Conservation (phyloP, 1,140 invertebrate species). For the Branchinecta lynchi region DNA sequence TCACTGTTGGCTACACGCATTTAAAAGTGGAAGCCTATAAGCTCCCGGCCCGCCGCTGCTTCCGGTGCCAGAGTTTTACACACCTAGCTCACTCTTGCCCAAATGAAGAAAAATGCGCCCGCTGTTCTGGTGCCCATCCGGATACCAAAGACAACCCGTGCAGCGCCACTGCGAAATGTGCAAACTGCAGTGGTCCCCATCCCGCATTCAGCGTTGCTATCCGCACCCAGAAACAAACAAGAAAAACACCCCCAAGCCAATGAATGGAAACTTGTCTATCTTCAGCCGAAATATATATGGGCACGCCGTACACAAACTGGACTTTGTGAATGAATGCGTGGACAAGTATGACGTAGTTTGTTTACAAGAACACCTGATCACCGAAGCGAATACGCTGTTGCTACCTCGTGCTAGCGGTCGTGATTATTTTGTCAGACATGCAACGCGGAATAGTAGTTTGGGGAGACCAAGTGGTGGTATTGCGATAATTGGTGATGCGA, state of each 20-base stretch:
- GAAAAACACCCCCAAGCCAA: too few relatives aligned
- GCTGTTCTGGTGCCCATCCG: not conserved
- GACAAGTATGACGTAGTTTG: not conserved
- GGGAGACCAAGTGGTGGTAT: constrained; percentile 4
- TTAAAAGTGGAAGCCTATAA: constrained; percentile 10
- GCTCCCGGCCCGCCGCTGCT: constrained; percentile 2
- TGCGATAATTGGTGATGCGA: not conserved
- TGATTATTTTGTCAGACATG: not conserved
- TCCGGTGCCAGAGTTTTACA: not conserved
- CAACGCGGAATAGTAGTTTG: constrained; percentile 2
- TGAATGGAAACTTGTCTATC: constrained; percentile 5
- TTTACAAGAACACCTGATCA: constrained; percentile 6
- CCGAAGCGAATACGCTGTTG: constrained; percentile 4
- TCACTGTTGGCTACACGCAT: not conserved
- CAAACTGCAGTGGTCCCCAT: not conserved
- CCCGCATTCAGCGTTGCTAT: not conserved
- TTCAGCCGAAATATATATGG: not conserved
- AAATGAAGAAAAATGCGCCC: constrained; percentile 1
- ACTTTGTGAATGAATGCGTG: constrained; percentile 5
- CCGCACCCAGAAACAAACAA: too few relatives aligned
- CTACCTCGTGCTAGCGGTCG: constrained; percentile 3
- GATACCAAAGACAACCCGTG: not conserved
- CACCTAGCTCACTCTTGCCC: not conserved
- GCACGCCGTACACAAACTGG: not conserved
- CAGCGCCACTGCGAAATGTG: not conserved